A percentile compares a stretch with the other conserved stretches of the same genome.
Evolutionary conservation across 2,888 invertebrate species (phyloP).

Genomic region (Campopleginae sp.): DNA sequence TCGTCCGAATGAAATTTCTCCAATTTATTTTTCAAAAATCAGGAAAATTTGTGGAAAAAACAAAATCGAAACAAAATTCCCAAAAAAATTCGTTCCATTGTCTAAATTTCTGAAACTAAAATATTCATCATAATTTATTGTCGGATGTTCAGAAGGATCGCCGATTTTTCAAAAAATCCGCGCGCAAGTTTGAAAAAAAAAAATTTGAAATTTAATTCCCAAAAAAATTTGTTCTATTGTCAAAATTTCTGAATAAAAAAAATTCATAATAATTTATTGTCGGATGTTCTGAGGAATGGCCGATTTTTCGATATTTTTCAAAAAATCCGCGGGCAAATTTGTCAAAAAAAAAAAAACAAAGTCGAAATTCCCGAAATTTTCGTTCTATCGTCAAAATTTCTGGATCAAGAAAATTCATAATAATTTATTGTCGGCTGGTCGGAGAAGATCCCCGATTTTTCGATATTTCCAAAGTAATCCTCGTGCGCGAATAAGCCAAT

Average conservation of each 20-base stretch:
- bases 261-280: too few species aligned
- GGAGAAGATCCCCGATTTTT: background rate
- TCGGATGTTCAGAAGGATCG: too few species aligned
- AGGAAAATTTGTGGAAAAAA: too few species aligned
- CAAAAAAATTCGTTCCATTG: too few species aligned
- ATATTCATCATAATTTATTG: too few species aligned
- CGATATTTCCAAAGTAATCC: background rate
- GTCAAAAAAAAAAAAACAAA: background rate
- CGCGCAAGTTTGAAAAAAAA: background rate
- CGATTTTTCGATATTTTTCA: background rate
- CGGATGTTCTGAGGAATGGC: too few species aligned
- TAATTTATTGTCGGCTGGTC: background rate
- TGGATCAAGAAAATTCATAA: background rate
- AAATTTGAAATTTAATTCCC: background rate
- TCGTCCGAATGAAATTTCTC: background rate
- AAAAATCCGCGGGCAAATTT: background rate
- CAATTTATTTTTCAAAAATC: background rate
- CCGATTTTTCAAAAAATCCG: too few species aligned
- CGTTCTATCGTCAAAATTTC: background rate
- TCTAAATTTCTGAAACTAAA: too few species aligned
- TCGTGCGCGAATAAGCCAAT: background rate
- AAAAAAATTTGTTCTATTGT: background rate
- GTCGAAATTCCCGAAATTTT: background rate
- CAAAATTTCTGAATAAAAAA: too few species aligned
- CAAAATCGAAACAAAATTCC: too few species aligned